A percentile compares a stretch with the other conserved stretches of the same genome.
phyloP scores from a whole-genome alignment of 37 sponge, comb jelly and placozoan species.

The Theonella swinhoei region DNA sequence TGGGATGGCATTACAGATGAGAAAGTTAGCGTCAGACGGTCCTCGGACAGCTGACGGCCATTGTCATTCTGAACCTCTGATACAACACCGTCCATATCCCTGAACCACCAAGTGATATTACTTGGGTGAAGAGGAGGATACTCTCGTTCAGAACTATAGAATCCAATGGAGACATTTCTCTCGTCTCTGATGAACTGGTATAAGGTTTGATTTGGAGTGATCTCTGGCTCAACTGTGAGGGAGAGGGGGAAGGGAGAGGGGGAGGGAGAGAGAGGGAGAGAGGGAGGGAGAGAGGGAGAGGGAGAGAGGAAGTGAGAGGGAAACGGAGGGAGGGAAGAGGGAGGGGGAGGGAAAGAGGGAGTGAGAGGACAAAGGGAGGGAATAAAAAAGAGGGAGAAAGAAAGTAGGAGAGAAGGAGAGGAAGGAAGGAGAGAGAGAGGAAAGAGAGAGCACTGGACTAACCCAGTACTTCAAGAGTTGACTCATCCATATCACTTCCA shows the following conservation, averaged over 20 bases:
- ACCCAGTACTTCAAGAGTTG: conserved; percentile 26
- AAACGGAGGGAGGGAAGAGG: too few species aligned
- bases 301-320: neutral
- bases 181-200: neutral
- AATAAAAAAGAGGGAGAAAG: conserved; percentile 17
- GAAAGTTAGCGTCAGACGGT: neutral
- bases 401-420: neutral
- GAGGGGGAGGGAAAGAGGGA: too few species aligned
- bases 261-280: neutral
- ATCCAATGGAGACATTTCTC: neutral
- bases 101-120: neutral
- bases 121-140: neutral
- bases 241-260: too few species aligned
- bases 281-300: neutral
- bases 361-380: neutral
- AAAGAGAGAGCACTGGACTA: neutral
- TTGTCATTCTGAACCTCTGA: neutral
- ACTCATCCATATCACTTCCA: neutral
- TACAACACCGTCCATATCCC: neutral
- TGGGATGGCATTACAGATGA: neutral
- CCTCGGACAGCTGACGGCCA: neutral
- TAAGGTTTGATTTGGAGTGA: neutral
- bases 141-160: neutral
- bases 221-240: neutral
- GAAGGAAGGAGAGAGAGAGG: neutral